Percentiles rank a stretch among this genome's conserved stretches.
Evolutionary conservation across 2,113 vertebrate genomes (phyloP).

Genomic region (Euleptes europaea): DNA sequence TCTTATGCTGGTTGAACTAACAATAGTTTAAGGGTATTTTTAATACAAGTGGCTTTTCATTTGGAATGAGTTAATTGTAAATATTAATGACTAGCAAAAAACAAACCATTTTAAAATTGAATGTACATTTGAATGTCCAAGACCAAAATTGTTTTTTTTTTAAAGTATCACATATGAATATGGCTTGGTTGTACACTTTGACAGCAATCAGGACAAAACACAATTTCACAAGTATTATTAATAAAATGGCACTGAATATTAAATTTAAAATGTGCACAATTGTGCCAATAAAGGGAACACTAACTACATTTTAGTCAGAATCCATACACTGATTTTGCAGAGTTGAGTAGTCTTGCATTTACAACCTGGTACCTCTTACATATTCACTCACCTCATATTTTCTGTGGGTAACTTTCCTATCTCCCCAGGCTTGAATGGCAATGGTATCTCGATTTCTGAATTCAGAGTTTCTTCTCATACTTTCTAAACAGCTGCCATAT

Average conservation of each 20-base stretch:
- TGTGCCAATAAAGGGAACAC: neutral
- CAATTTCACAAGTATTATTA: neutral
- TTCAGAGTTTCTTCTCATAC: neutral
- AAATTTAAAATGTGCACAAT: neutral
- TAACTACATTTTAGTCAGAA: too few species aligned
- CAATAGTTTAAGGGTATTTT: too few species aligned
- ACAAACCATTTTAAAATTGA: neutral
- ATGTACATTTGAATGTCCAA: neutral
- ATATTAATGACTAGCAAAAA: too few species aligned
- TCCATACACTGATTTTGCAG: too few species aligned
- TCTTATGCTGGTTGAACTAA: too few species aligned
- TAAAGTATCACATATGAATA: neutral
- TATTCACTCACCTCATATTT: neutral
- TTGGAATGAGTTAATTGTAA: too few species aligned
- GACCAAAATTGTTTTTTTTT: neutral
- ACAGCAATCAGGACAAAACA: neutral
- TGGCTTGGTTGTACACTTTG: neutral
- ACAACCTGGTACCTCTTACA: too few species aligned
- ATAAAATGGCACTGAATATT: neutral
- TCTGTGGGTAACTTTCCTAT: neutral
- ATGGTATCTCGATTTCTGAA: neutral
- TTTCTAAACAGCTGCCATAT: neutral
- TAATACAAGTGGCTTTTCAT: too few species aligned
- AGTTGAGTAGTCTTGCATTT: too few species aligned
- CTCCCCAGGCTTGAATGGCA: neutral